These are phyloP conservation scores for Nysson spinosus DNA, from an alignment of 2,888 invertebrate species.

Conservation along the genomic window DNA sequence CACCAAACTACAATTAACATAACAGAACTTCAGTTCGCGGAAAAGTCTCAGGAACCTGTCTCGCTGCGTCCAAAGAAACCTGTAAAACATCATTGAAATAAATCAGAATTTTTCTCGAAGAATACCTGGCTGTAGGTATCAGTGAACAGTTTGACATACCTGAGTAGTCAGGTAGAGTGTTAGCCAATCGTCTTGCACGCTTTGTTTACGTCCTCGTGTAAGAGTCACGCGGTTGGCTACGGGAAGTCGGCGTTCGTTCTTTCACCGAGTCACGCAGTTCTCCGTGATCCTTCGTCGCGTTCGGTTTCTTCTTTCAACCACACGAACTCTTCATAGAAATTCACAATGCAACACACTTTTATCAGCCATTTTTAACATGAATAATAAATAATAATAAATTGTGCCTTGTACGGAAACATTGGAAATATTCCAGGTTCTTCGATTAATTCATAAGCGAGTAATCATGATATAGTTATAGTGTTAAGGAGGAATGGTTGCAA, in stretches of 20 bases:
- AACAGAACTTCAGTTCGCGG: too few species aligned
- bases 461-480: too few species aligned
- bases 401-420: too few species aligned
- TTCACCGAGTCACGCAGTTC: constrained; percentile 48
- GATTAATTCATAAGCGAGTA: too few species aligned
- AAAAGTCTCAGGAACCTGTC: too few species aligned
- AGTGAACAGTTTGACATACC: constrained; percentile 29
- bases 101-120: not conserved
- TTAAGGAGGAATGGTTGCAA: too few species aligned
- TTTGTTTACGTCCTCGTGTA: constrained; percentile 51
- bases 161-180: constrained; percentile 51
- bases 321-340: not conserved
- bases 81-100: too few species aligned
- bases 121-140: not conserved
- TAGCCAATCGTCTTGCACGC: constrained; percentile 56
- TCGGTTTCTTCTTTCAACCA: constrained; percentile 9
- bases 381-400: too few species aligned
- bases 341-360: not conserved
- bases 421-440: too few species aligned
- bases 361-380: not conserved
- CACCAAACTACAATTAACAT: too few species aligned
- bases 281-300: constrained; percentile 37
- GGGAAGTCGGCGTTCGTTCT: too few species aligned
- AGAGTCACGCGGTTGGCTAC: constrained; percentile 38
- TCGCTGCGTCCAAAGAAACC: too few species aligned